A percentile compares a stretch with the other conserved stretches of the same genome.
These are phyloP conservation scores for Melanostigma gelatinosum DNA, from an alignment of 2,113 vertebrate species.

Conservation along the genomic window DNA sequence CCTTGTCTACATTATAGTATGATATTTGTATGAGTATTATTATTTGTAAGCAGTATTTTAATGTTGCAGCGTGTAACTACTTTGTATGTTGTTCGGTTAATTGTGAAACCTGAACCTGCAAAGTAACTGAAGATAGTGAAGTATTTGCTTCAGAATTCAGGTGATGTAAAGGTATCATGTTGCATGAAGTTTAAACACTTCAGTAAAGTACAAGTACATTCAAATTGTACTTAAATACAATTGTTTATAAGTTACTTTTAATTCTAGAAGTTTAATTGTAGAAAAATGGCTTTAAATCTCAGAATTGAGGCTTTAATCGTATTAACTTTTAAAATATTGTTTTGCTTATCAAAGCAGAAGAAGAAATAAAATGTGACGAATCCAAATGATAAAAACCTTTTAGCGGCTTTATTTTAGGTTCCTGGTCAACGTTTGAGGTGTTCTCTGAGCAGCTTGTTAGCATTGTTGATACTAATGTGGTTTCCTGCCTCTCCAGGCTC, in stretches of 20 bases:
- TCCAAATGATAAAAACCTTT: neutral
- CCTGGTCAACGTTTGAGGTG: neutral
- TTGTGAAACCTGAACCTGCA: neutral
- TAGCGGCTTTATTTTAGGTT: neutral
- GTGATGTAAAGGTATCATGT: neutral
- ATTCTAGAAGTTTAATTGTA: neutral
- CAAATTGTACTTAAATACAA: neutral
- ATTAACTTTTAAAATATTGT: neutral
- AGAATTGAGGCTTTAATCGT: neutral
- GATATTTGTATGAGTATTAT: neutral
- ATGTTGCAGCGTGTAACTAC: neutral
- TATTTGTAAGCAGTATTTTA: neutral
- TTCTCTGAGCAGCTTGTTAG: too few species aligned
- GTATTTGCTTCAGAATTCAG: neutral
- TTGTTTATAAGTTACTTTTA: neutral
- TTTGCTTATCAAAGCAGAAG: neutral
- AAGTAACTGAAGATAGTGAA: neutral
- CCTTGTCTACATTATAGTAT: too few species aligned
- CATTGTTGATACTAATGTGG: neutral
- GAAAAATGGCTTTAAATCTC: neutral
- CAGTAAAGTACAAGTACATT: neutral
- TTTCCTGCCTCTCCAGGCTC: conserved; percentile 46
- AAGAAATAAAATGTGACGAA: too few species aligned
- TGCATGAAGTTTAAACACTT: neutral
- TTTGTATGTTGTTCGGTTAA: neutral